Evolutionary conservation across 2,888 invertebrate species (phyloP).

Genomic region (Nysson spinosus): DNA sequence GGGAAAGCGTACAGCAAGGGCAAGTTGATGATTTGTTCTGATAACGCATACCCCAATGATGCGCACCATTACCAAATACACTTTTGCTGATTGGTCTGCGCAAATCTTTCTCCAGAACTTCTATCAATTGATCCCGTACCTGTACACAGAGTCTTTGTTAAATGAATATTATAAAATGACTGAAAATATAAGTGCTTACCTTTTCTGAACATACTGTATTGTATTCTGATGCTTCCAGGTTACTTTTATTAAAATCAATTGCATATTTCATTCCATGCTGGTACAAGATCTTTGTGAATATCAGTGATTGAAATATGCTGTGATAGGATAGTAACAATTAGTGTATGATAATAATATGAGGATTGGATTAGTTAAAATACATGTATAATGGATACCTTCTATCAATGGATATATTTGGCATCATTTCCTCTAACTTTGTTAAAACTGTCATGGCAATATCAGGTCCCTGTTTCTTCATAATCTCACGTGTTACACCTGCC

Average conservation of each 20-base stretch:
- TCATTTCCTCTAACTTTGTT: slow-evolving; percentile 79
- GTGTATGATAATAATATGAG: not conserved
- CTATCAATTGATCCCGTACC: slow-evolving; percentile 64
- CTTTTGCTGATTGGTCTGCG: slow-evolving; percentile 56
- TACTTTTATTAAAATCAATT: slow-evolving; percentile 63
- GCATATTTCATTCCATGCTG: slow-evolving; percentile 65
- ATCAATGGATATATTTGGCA: slow-evolving; percentile 81
- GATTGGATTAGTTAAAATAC: not conserved
- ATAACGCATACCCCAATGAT: slow-evolving; percentile 80
- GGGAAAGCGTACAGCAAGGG: slow-evolving; percentile 80
- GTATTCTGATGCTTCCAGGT: slow-evolving; percentile 55
- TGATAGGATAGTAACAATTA: slow-evolving; percentile 38
- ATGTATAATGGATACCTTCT: slow-evolving; percentile 76
- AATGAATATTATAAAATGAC: too few relatives aligned
- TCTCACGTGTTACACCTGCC: slow-evolving; percentile 80
- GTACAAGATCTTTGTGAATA: slow-evolving; percentile 72
- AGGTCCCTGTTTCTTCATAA: slow-evolving; percentile 82
- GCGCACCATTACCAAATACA: slow-evolving; percentile 67
- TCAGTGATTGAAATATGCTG: slow-evolving; percentile 71
- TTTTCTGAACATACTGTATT: slow-evolving; percentile 71
- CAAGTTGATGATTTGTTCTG: slow-evolving; percentile 73
- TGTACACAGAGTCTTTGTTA: too few relatives aligned
- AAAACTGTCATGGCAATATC: slow-evolving; percentile 80
- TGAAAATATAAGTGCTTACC: too few relatives aligned
- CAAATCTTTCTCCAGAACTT: slow-evolving; percentile 67